Evolutionary conservation across 64 coral and sea anemone genomes (phyloP).

Genomic region (Acropora yongei): DNA sequence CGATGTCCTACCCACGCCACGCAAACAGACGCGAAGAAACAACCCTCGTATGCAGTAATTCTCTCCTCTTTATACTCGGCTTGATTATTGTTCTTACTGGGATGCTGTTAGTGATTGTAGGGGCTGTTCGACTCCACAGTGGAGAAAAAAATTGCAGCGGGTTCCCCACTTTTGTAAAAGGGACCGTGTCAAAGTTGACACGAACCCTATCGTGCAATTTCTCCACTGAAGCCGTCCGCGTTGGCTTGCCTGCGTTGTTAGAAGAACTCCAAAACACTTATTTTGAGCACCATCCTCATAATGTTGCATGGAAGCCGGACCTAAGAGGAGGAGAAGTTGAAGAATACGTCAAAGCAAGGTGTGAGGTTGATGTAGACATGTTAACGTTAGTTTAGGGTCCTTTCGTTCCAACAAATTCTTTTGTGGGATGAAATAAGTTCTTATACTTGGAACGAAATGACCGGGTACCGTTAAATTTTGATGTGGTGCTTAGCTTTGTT

Average conservation of each 20-base stretch:
- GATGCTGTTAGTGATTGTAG: constrained; percentile 31
- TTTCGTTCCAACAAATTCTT: neutral
- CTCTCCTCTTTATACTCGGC: neutral
- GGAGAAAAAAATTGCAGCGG: neutral
- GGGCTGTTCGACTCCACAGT: neutral
- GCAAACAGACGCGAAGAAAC: neutral
- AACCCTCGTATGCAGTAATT: neutral
- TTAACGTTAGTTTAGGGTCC: too few species aligned
- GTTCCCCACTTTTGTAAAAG: neutral
- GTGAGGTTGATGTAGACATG: neutral
- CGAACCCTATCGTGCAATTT: neutral
- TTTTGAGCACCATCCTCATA: constrained; percentile 36
- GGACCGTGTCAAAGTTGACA: neutral
- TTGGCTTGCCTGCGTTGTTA: constrained; percentile 44
- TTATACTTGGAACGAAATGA: too few species aligned
- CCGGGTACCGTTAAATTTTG: too few species aligned
- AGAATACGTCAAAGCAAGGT: constrained; percentile 57
- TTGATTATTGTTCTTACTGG: constrained; percentile 11
- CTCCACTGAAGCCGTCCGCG: constrained; percentile 42
- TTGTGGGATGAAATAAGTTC: neutral
- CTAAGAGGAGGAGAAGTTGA: neutral
- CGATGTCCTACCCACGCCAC: neutral
- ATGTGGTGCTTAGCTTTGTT: neutral
- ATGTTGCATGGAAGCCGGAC: constrained; percentile 45
- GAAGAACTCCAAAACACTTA: constrained; percentile 19